phyloP scores from a whole-genome alignment of 2,888 invertebrate species.

The Rhopalosiphum nymphaeae region DNA sequence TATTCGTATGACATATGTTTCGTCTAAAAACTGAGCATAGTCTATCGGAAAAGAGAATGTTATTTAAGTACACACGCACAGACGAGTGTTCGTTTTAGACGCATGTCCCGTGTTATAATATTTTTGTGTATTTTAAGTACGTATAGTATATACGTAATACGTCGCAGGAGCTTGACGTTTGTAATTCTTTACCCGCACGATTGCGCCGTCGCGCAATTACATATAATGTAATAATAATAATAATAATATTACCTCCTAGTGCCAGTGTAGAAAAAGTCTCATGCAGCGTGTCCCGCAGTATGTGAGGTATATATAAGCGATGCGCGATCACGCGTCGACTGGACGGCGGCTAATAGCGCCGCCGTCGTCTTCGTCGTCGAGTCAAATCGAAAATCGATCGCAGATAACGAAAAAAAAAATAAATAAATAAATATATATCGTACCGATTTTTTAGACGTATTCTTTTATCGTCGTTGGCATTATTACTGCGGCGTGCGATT shows the following conservation, averaged over 20 bases:
- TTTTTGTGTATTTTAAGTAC: too few relatives aligned
- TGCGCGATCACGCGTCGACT: conserved; percentile 26
- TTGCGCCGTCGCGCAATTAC: background rate
- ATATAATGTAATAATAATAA: background rate
- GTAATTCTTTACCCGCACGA: conserved; percentile 18
- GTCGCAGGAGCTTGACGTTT: background rate
- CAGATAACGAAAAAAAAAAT: conserved; percentile 15
- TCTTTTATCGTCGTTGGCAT: background rate
- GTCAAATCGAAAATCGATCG: conserved; percentile 27
- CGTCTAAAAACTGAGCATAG: background rate
- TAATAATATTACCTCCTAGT: background rate
- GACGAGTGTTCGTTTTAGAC: background rate
- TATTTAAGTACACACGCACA: background rate
- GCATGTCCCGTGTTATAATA: background rate
- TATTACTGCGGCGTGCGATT: conserved; percentile 25
- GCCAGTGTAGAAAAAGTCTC: background rate
- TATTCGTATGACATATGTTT: background rate
- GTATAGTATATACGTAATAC: background rate
- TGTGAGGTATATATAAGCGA: background rate
- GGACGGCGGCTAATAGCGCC: conserved; percentile 9
- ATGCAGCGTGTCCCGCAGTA: background rate
- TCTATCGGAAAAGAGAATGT: background rate
- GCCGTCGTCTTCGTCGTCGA: background rate
- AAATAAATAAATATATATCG: background rate
- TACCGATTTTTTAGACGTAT: conserved; percentile 18